Evolutionary conservation across 2,888 invertebrate genomes (phyloP).

Genomic region (Himalopsyche kuldschensis): DNA sequence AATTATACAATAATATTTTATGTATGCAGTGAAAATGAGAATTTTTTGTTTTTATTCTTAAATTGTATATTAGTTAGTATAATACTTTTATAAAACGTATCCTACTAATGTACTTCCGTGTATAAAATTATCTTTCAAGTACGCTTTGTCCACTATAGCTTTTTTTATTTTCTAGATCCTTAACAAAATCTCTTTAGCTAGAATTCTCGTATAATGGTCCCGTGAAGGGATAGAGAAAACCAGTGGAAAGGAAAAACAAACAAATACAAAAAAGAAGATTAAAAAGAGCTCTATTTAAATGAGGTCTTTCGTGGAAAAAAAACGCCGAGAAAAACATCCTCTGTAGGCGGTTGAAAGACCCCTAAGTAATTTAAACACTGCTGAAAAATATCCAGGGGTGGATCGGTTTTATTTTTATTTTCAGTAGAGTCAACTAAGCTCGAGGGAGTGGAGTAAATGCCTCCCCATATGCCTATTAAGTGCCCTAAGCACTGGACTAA

Average conservation of each 20-base stretch:
- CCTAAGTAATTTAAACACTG: slow-evolving; percentile 23
- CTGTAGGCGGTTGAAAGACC: not conserved
- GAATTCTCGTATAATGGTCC: slow-evolving; percentile 20
- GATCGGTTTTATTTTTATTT: slow-evolving; percentile 14
- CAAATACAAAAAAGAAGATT: slow-evolving; percentile 3
- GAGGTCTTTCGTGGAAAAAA: slow-evolving; percentile 8
- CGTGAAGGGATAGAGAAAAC: slow-evolving; percentile 33
- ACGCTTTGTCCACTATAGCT: no score
- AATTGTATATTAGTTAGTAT: no score
- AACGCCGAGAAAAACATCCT: slow-evolving; percentile 20
- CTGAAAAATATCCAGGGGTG: slow-evolving; percentile 12
- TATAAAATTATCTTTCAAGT: no score
- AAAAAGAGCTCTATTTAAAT: slow-evolving; percentile 14
- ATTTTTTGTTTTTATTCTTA: no score
- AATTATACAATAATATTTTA: no score
- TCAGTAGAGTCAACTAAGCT: not conserved
- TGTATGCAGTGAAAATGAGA: no score
- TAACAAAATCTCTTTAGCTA: not conserved
- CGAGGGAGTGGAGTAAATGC: not conserved
- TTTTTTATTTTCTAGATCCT: not conserved
- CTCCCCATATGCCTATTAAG: slow-evolving; percentile 13
- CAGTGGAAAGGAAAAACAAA: slow-evolving; percentile 9
- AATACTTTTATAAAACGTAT: no score
- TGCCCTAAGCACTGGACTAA: slow-evolving; percentile 13
- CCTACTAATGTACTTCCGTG: no score